Evolutionary conservation across 2,888 invertebrate species (phyloP), one percentile per base, ranked within the genome.

Genomic region (Phorcus lineatus): DNA sequence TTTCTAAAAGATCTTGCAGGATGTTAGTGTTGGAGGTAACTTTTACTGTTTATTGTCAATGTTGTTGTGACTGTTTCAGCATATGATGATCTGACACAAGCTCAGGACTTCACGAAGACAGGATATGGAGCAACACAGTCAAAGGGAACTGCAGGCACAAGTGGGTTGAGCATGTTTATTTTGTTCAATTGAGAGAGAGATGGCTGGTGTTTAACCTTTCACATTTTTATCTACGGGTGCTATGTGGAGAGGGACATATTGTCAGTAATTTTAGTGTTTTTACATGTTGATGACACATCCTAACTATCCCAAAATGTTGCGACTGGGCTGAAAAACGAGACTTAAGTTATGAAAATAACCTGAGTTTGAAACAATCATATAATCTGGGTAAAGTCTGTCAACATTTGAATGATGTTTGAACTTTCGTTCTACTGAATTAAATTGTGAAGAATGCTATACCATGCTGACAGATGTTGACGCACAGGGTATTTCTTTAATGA

Each of bases 61-160:
- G 36, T 19, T 13, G 24, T 28, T 4, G 7, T 17, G 11, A 4
- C 55, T 79, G 57, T 80, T 78, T 77, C 84, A 89, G 92, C 95
- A 95, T 96, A 96, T 91, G 96, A 96, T 82, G 93, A 92, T 77
- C 84, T 93, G 80, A 90, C 91, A 47, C 88, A 88, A 83, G 89
- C 91, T 76, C 94, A 94, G 88, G 95, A 95, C 86, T 95, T 94
- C 85, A 81, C 89, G 74, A 94, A 95, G 94, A 84, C 88, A 70
- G 90, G 95, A 84, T 94, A 94, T 88, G 94, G 94, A 76, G 90
- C 91, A 79, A 93, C 94, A 24, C 89, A 89, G 85, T 86, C 93
- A 80, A 94, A 94, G 89, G 94, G 93, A 77, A 92, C 93, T 70
- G 86, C 88, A 78, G 93, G 93, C 83, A 81, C 85, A 79, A 77